Evolutionary conservation across 2,888 invertebrate species (phyloP).

Genomic region (Entomobrya multifasciata): DNA sequence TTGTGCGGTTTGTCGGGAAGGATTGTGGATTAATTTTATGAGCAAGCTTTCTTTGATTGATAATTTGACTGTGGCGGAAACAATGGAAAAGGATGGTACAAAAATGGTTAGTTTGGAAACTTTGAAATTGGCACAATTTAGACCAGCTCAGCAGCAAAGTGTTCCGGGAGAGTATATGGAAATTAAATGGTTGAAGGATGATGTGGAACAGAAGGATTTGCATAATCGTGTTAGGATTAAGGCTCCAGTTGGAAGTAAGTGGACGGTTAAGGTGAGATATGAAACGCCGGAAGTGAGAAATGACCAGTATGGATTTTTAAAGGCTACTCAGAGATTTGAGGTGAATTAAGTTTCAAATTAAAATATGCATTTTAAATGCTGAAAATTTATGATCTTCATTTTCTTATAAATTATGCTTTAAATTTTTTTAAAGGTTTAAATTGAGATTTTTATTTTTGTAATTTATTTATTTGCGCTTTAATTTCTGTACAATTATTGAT

Average conservation of each 20-base stretch:
- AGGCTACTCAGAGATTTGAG: conserved; percentile 30
- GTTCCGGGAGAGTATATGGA: conserved; percentile 59
- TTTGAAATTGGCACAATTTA: conserved; percentile 57
- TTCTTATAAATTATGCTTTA: no score
- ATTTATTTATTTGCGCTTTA: no score
- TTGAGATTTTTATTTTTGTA: no score
- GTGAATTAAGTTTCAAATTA: not conserved
- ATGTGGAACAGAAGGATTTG: conserved; percentile 31
- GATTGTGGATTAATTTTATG: no score
- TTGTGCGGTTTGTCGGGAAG: no score
- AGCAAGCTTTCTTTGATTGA: no score
- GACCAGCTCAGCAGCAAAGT: conserved; percentile 24
- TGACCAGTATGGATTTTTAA: conserved; percentile 63
- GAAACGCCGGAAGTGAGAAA: conserved; percentile 70
- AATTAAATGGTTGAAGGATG: conserved; percentile 57
- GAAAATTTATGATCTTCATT: no score
- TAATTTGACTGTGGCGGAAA: no score
- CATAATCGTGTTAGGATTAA: conserved; percentile 11
- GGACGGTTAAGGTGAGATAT: conserved; percentile 70
- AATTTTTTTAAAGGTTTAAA: no score
- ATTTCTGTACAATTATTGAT: no score
- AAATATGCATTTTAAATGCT: not conserved
- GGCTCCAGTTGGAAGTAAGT: conserved; percentile 43
- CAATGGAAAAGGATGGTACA: conserved; percentile 50
- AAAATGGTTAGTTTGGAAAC: conserved; percentile 45